phyloP scores from a whole-genome alignment of 2,113 vertebrate genomes.

The Neofelis nebulosa region DNA sequence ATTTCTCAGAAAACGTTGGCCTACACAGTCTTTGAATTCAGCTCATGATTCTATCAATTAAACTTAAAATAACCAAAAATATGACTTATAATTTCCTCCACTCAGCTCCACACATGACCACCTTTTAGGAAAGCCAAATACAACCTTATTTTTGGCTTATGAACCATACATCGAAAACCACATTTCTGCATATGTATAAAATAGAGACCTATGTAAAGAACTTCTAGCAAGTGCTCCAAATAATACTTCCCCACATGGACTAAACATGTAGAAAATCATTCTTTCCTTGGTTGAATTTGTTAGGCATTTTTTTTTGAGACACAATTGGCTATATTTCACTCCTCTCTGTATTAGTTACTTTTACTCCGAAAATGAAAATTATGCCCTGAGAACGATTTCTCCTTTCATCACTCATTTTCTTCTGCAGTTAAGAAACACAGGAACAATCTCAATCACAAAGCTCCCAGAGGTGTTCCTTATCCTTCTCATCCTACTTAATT shows the following conservation, averaged over 20 bases:
- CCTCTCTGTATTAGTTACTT: neutral
- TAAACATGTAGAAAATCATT: conserved; percentile 5
- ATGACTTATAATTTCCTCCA: conserved; percentile 56
- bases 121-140: conserved; percentile 50
- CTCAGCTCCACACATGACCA: conserved; percentile 37
- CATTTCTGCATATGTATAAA: conserved; percentile 28
- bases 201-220: neutral
- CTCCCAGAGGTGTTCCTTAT: neutral
- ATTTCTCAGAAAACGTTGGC: conserved; percentile 56
- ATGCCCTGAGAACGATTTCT: neutral
- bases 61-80: conserved; percentile 57
- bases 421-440: neutral
- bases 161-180: neutral
- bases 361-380: conserved; percentile 31
- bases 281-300: neutral
- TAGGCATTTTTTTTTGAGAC: neutral
- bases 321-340: neutral
- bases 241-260: conserved; percentile 16
- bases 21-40: conserved; percentile 16
- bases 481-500: neutral
- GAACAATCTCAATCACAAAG: neutral
- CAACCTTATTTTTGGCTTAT: conserved; percentile 35
- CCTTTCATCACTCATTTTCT: neutral
- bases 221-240: neutral
- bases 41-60: conserved; percentile 46